phyloP scores from a whole-genome alignment of 2,888 invertebrate genomes.

The Cephus sareptanus region DNA sequence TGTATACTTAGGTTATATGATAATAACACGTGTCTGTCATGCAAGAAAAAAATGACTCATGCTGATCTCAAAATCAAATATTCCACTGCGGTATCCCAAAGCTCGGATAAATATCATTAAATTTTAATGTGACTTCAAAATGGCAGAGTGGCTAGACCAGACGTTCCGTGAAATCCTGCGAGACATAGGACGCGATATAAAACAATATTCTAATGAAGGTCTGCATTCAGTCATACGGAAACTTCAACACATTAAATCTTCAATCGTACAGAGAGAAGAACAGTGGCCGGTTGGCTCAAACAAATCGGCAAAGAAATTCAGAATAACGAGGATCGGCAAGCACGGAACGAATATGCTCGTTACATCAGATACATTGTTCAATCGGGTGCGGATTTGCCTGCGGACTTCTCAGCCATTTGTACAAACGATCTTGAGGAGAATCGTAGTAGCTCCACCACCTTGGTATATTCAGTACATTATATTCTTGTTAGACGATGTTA shows the following conservation, averaged over 20 bases:
- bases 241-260: not conserved
- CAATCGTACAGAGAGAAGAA: conserved; percentile 20
- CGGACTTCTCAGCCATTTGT: conserved; percentile 20
- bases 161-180: conserved; percentile 15
- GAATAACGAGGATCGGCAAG: conserved; percentile 17
- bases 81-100: not conserved
- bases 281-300: conserved; percentile 27
- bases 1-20: not conserved
- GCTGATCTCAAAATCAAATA: not conserved
- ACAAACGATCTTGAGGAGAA: conserved; percentile 19
- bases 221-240: not conserved
- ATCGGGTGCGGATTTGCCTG: conserved; percentile 19
- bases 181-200: conserved; percentile 16
- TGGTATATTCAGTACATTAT: conserved; percentile 10
- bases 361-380: conserved; percentile 24
- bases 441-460: conserved; percentile 20
- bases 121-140: conserved; percentile 5
- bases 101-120: conserved; percentile 1
- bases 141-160: conserved; percentile 16
- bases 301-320: conserved; percentile 22
- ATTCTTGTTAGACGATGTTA: not conserved
- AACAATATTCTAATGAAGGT: conserved; percentile 16
- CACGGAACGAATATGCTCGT: conserved; percentile 24
- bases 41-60: not conserved
- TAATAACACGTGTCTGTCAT: not conserved